Percentiles rank a stretch among this genome's conserved stretches.
Conservation (phyloP, 1,140 invertebrate genomes). For the Reticulitermes speratus region DNA sequence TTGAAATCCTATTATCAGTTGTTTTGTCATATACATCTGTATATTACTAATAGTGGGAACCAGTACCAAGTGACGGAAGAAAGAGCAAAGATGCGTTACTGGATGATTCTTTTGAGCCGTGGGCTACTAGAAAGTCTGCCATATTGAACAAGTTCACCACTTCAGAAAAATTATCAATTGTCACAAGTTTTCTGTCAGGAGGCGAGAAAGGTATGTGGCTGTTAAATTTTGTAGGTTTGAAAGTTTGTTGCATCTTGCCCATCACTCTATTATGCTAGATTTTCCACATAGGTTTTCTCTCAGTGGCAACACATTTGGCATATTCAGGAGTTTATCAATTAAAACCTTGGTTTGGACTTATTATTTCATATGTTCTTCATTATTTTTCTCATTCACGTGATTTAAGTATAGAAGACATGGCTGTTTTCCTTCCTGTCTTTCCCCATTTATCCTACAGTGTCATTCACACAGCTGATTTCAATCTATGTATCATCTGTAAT, state of each 20-base stretch:
- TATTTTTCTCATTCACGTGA: no score
- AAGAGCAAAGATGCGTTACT: slow-evolving; percentile 48
- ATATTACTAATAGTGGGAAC: slow-evolving; percentile 47
- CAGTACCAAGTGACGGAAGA: slow-evolving; percentile 46
- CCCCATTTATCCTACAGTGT: no score
- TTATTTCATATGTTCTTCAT: no score
- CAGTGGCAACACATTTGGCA: no score
- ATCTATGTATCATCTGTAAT: no score
- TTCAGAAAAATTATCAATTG: slow-evolving; percentile 85
- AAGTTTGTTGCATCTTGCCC: slow-evolving; percentile 23
- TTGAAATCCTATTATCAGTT: neutral
- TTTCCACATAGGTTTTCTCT: no score
- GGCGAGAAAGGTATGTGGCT: slow-evolving; percentile 69
- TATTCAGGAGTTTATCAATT: no score
- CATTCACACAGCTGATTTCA: no score
- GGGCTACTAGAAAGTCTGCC: slow-evolving; percentile 65
- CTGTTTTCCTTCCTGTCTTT: no score
- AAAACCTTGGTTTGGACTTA: no score
- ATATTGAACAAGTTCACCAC: slow-evolving; percentile 90
- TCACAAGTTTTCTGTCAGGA: slow-evolving; percentile 80
- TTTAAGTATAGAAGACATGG: no score
- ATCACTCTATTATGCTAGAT: no score
- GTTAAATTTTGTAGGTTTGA: neutral
- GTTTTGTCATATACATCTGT: neutral
- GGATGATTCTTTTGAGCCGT: slow-evolving; percentile 66